Percentiles rank a stretch among this genome's conserved stretches.
Conservation (phyloP, 2,797 vertebrate species). For the Heliangelus exortis region DNA sequence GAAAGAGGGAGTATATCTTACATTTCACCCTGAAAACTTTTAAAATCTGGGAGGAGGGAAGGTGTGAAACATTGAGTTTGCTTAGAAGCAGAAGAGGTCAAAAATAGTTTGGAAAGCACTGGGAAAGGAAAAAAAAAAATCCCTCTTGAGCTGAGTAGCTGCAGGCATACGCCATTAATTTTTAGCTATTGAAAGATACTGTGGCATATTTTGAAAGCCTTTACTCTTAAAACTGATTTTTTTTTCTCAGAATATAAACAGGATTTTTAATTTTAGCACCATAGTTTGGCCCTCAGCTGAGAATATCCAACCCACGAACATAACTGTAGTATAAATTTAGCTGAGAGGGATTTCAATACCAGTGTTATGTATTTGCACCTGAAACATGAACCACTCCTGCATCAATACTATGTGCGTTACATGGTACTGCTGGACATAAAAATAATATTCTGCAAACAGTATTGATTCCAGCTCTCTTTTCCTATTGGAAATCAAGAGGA, state of each 20-base stretch:
- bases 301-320: background rate
- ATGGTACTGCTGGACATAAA: background rate
- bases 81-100: background rate
- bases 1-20: background rate
- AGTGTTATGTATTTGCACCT: background rate
- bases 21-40: background rate
- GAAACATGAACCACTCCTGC: background rate
- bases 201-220: background rate
- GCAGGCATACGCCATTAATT: background rate
- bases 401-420: background rate
- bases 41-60: background rate
- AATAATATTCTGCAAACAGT: background rate
- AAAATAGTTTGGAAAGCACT: background rate
- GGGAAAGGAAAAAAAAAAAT: background rate
- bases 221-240: background rate
- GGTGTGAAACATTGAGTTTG: background rate
- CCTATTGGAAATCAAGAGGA: background rate
- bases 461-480: background rate
- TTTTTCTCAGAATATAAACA: background rate
- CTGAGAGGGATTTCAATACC: background rate
- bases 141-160: background rate
- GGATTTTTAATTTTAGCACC: background rate
- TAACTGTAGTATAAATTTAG: background rate
- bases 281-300: background rate
- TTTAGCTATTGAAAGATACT: slow-evolving; percentile 1